Conservation (phyloP, 2,888 invertebrate genomes). For the Ptychoptera albimana region DNA sequence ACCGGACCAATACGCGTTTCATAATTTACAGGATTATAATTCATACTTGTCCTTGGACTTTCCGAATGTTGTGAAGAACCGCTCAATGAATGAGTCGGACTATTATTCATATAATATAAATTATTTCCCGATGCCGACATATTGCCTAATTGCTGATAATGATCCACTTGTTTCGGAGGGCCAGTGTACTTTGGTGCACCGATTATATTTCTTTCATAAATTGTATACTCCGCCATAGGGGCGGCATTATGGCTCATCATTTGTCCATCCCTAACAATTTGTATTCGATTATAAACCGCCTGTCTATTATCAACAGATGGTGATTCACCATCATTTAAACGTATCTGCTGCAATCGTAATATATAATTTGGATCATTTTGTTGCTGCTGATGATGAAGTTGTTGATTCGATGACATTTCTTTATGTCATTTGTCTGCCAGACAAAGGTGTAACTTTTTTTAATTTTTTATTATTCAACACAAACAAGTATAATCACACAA, state of each 20-base stretch:
- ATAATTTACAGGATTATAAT: slow-evolving; percentile 19
- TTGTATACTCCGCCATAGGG: slow-evolving; percentile 30
- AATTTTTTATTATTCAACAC: no score
- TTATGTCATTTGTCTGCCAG: no score
- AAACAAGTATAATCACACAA: no score
- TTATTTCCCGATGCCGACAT: slow-evolving; percentile 31
- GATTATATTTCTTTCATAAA: slow-evolving; percentile 57
- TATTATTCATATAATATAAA: slow-evolving; percentile 21
- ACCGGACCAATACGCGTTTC: slow-evolving; percentile 34
- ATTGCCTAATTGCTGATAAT: slow-evolving; percentile 25
- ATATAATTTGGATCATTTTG: slow-evolving; percentile 5
- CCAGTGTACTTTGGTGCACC: slow-evolving; percentile 63
- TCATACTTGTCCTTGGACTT: slow-evolving; percentile 26
- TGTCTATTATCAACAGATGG: not conserved
- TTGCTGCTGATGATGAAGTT: slow-evolving; percentile 2
- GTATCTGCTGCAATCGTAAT: not conserved
- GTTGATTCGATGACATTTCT: no score
- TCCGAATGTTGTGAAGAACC: slow-evolving; percentile 42
- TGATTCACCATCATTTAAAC: not conserved
- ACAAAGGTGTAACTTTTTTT: no score
- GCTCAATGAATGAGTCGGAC: slow-evolving; percentile 44
- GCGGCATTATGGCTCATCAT: not conserved
- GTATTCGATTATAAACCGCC: not conserved
- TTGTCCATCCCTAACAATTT: not conserved
- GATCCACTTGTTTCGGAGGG: slow-evolving; percentile 38